Conservation (phyloP, 2,888 invertebrate species). For the Thyatira batis region DNA sequence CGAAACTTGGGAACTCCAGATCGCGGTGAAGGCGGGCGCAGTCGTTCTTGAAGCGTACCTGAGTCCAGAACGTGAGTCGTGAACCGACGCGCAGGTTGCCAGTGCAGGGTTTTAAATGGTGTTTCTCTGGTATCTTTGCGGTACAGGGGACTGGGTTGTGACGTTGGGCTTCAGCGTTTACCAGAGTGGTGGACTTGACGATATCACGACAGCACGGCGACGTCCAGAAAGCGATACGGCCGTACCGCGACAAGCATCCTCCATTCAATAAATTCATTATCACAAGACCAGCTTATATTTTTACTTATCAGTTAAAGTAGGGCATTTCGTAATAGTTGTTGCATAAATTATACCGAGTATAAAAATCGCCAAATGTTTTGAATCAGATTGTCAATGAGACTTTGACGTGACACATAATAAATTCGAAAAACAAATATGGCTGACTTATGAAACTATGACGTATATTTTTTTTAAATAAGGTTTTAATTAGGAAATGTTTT, state of each 20-base stretch:
- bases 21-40: conserved; percentile 67
- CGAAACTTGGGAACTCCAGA: conserved; percentile 59
- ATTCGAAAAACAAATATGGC: not conserved
- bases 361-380: not conserved
- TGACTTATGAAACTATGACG: not conserved
- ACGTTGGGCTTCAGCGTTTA: conserved; percentile 9
- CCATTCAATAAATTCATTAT: conserved; percentile 48
- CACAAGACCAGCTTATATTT: no score
- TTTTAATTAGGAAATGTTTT: not conserved
- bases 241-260: conserved; percentile 28
- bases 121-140: conserved; percentile 7
- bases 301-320: not conserved
- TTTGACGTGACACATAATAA: not conserved
- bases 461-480: not conserved
- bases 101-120: conserved; percentile 15
- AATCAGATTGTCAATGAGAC: not conserved
- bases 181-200: conserved; percentile 19
- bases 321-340: not conserved
- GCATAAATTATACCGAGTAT: not conserved
- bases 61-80: conserved; percentile 47
- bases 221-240: conserved; percentile 36
- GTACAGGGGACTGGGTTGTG: not conserved
- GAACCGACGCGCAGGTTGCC: conserved; percentile 18
- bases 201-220: conserved; percentile 35
- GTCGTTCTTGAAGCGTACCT: conserved; percentile 58